A percentile compares a stretch with the other conserved stretches of the same genome.
These are phyloP conservation scores for Antennarius striatus DNA, from an alignment of 2,113 vertebrate genomes.

Conservation along the genomic window DNA sequence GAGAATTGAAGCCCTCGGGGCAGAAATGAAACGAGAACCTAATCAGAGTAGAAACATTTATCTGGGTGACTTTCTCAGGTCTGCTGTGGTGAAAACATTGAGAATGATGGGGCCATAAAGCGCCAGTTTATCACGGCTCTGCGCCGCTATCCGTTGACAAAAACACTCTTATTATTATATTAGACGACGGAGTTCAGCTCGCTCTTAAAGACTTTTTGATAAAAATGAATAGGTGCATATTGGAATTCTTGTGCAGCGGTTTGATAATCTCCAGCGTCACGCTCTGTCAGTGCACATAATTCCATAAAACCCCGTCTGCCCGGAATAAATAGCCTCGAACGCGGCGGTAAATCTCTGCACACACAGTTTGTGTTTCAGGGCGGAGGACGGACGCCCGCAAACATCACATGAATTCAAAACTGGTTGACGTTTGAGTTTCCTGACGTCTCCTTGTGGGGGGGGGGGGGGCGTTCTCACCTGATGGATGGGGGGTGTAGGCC, in stretches of 20 bases:
- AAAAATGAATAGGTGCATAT: slow-evolving; percentile 60
- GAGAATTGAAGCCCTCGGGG: slow-evolving; percentile 36
- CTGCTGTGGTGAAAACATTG: slow-evolving; percentile 28
- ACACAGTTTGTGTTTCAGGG: slow-evolving; percentile 42
- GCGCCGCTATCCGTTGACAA: slow-evolving; percentile 28
- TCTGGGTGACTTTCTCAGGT: slow-evolving; percentile 47
- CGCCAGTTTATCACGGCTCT: slow-evolving; percentile 18
- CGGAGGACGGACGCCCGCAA: slow-evolving; percentile 29
- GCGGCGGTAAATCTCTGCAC: slow-evolving; percentile 65
- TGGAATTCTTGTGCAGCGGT: slow-evolving; percentile 58
- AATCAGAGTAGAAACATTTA: slow-evolving; percentile 62
- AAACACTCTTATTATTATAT: slow-evolving; percentile 21
- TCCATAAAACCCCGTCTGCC: slow-evolving; percentile 57
- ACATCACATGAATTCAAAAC: slow-evolving; percentile 56
- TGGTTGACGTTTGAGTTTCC: slow-evolving; percentile 39
- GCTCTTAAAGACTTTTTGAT: slow-evolving; percentile 48
- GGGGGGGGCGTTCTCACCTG: slow-evolving; percentile 55
- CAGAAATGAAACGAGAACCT: slow-evolving; percentile 54
- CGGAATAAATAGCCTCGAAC: slow-evolving; percentile 72
- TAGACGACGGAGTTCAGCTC: slow-evolving; percentile 30
- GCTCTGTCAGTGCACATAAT: slow-evolving; percentile 78
- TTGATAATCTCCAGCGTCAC: slow-evolving; percentile 75
- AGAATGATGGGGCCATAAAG: slow-evolving; percentile 45
- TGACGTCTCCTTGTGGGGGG: slow-evolving; percentile 38
- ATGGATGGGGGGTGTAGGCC: slow-evolving; percentile 57